Percentiles rank a stretch among this genome's conserved stretches.
phyloP scores from a whole-genome alignment of 2,113 vertebrate species.

The Albula goreensis region DNA sequence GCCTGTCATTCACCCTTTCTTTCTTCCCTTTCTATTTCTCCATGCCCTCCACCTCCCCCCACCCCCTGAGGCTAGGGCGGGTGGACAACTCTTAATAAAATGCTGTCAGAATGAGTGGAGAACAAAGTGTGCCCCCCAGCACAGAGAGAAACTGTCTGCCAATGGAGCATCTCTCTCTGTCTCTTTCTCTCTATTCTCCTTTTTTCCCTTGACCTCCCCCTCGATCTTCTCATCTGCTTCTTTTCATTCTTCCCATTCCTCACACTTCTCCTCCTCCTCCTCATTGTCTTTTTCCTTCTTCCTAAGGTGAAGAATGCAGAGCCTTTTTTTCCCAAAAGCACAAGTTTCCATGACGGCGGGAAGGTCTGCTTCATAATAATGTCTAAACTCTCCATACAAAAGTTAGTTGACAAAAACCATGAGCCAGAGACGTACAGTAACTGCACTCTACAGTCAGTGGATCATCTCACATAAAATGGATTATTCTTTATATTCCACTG shows the following conservation, averaged over 20 bases:
- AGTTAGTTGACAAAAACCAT: no score
- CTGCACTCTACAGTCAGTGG: no score
- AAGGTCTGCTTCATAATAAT: neutral
- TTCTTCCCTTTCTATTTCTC: neutral
- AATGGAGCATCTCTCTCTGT: constrained; percentile 24
- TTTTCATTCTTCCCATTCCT: constrained; percentile 32
- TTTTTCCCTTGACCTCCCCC: constrained; percentile 27
- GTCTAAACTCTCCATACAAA: neutral
- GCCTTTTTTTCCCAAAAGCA: neutral
- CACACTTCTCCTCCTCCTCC: constrained; percentile 32
- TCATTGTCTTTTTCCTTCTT: neutral
- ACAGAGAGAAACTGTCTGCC: constrained; percentile 24
- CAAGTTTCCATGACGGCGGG: no score
- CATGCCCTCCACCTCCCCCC: neutral
- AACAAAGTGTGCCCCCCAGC: constrained; percentile 34
- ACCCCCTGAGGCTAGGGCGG: constrained; percentile 20
- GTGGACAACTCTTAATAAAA: constrained; percentile 37
- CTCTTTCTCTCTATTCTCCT: constrained; percentile 10
- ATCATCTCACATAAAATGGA: no score
- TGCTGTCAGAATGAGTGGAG: constrained; percentile 30
- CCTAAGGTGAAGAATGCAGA: constrained; percentile 15
- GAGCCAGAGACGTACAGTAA: no score
- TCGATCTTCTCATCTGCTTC: constrained; percentile 4
- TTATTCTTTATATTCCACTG: no score
- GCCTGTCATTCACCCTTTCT: neutral